Evolutionary conservation across 1,140 invertebrate genomes (phyloP).

Genomic region (Procambarus clarkii): DNA sequence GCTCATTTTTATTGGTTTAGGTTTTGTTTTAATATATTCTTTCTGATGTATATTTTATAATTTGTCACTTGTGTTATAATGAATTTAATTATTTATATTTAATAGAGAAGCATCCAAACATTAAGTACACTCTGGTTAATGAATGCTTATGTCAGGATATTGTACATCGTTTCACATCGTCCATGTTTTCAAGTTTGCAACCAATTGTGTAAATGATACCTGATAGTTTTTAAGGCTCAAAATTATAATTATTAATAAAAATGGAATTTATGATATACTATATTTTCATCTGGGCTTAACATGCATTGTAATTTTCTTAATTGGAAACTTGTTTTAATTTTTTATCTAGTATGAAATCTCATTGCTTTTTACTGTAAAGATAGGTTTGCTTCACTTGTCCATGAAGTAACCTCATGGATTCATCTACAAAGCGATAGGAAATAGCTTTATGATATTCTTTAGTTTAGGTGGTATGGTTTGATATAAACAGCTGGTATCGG

Average conservation of each 20-base stretch:
- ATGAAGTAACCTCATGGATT: too few relatives aligned
- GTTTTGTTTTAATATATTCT: not conserved
- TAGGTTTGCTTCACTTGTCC: too few relatives aligned
- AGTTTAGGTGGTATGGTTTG: too few relatives aligned
- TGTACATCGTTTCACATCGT: not conserved
- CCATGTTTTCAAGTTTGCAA: not conserved
- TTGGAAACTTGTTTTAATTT: not conserved
- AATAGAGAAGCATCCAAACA: not conserved
- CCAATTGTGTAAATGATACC: constrained; percentile 12
- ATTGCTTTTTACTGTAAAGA: too few relatives aligned
- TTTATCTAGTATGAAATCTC: too few relatives aligned
- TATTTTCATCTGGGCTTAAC: not conserved
- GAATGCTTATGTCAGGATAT: not conserved
- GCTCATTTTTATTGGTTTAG: not conserved
- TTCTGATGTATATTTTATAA: not conserved
- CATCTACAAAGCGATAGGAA: too few relatives aligned
- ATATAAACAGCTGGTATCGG: too few relatives aligned
- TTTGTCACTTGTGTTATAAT: not conserved
- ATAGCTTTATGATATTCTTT: too few relatives aligned
- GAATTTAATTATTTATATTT: not conserved
- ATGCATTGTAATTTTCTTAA: not conserved
- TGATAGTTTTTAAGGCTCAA: constrained; percentile 13
- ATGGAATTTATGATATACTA: not conserved
- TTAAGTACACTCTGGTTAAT: not conserved
- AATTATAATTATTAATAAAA: not conserved